Evolutionary conservation across 2,888 invertebrate species (phyloP).

Genomic region (Nemurella pictetii): DNA sequence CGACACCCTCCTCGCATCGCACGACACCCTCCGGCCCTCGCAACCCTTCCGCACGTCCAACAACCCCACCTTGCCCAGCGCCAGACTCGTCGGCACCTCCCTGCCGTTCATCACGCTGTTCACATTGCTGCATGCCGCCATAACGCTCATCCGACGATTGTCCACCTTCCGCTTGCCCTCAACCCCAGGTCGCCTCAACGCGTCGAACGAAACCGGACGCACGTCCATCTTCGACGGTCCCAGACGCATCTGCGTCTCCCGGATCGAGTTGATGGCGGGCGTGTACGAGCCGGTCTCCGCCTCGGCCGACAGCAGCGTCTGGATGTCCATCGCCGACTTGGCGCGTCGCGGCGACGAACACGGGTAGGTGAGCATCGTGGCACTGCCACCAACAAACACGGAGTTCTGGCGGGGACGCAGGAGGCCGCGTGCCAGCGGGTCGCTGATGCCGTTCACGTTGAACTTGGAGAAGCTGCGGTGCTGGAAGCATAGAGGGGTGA

Average conservation of each 20-base stretch:
- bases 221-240: neutral
- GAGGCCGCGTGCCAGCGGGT: slow-evolving; percentile 42
- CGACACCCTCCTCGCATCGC: neutral
- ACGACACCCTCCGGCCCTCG: neutral
- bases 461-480: slow-evolving; percentile 71
- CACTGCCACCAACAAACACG: slow-evolving; percentile 77
- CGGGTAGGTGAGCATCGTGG: slow-evolving; percentile 67
- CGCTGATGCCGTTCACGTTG: slow-evolving; percentile 64
- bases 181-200: neutral
- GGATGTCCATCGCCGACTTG: slow-evolving; percentile 82
- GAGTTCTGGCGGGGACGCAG: slow-evolving; percentile 75
- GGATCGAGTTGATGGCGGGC: neutral
- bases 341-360: slow-evolving; percentile 71
- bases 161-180: neutral
- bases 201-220: neutral
- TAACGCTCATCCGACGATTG: neutral
- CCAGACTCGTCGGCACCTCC: neutral
- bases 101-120: neutral
- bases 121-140: neutral
- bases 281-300: neutral
- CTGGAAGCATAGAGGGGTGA: too few relatives aligned
- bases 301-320: slow-evolving; percentile 67
- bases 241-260: neutral
- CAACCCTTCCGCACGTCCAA: neutral
- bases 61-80: neutral